Evolutionary conservation across 2,797 vertebrate genomes (phyloP), one percentile per base, ranked within the genome.

Genomic region (Parotocinclus haroldoi): DNA sequence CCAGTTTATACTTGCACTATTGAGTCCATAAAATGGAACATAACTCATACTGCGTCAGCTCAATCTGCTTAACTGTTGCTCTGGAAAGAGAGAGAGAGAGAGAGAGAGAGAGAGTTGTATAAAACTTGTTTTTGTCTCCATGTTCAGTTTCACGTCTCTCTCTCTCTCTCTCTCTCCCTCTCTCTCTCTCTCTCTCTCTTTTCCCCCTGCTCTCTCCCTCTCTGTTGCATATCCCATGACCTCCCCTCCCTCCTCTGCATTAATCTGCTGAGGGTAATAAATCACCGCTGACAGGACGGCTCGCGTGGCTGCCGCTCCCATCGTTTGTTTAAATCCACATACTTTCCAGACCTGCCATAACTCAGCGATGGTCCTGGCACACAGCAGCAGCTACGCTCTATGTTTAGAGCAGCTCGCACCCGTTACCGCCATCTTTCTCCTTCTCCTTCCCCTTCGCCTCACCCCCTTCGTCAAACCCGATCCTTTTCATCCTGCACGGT

Each of bases 321-420:
- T 87, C 16, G 78, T 88, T 92, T 89, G 89, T 90, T 91, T 87
- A 81, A 89, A 86, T 87, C 82, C 83, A 75, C 81, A 81, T 80
- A 37, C 78, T 87, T 85, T 88, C 82, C 84, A 77, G 66, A 64
- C 72, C 79, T 80, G 74, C 69, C 69, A 55, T 74, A 72, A 81
- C 72, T 79, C 75, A 81, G 73, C 78, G 80, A 81, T 62, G 80
- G 79, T 72, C 75, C 63, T 68, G 70, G 73, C 75, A 71, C 67
- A 73, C 76, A 66, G 64, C 73, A 52, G 74, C 69, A 79, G 39
- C 67, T 82, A 81, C 80, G 73, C 79, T 81, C 50, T 46, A 50
- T 38, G 77, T 75, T 71, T 75, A 68, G 79, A 71, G 74, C 55
- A 71, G 39, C 78, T 74, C 68, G 49, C 58, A n/a, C 38, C 37